phyloP scores from a whole-genome alignment of 2,888 invertebrate genomes.

The Cerceris rybyensis region DNA sequence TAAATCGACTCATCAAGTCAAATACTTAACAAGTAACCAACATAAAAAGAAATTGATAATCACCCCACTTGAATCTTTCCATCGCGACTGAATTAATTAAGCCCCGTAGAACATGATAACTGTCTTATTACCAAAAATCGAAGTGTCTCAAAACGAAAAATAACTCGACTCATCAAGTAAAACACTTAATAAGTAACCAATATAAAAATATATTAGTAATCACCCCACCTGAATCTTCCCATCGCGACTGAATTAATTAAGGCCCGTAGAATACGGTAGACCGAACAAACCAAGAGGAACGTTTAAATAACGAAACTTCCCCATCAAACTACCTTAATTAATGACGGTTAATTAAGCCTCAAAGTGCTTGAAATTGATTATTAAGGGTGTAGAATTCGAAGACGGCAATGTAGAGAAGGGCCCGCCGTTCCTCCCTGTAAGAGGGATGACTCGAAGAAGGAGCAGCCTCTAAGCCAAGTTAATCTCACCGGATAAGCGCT shows the following conservation, averaged over 20 bases:
- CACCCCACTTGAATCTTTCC: too few species aligned
- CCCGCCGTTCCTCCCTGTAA: neutral
- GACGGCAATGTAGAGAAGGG: neutral
- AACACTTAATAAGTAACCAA: neutral
- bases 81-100: too few species aligned
- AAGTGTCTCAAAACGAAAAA: too few species aligned
- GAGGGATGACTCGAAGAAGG: constrained; percentile 14
- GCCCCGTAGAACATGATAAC: too few species aligned
- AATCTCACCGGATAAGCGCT: constrained; percentile 47
- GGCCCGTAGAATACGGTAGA: neutral
- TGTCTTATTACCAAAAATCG: too few species aligned
- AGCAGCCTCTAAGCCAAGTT: constrained; percentile 38
- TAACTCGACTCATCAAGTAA: too few species aligned
- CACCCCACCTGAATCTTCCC: too few species aligned
- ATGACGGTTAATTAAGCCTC: constrained; percentile 42
- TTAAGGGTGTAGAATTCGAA: constrained; percentile 18
- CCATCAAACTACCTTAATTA: constrained; percentile 31
- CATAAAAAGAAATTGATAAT: too few species aligned
- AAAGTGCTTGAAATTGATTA: constrained; percentile 40
- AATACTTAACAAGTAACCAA: too few species aligned
- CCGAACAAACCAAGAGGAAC: neutral
- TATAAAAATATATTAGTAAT: neutral
- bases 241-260: constrained; percentile 24
- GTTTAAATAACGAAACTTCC: constrained; percentile 15
- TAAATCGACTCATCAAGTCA: too few species aligned